These are phyloP conservation scores for Pogonocherus hispidulus DNA, from an alignment of 2,888 invertebrate genomes.

Conservation along the genomic window DNA sequence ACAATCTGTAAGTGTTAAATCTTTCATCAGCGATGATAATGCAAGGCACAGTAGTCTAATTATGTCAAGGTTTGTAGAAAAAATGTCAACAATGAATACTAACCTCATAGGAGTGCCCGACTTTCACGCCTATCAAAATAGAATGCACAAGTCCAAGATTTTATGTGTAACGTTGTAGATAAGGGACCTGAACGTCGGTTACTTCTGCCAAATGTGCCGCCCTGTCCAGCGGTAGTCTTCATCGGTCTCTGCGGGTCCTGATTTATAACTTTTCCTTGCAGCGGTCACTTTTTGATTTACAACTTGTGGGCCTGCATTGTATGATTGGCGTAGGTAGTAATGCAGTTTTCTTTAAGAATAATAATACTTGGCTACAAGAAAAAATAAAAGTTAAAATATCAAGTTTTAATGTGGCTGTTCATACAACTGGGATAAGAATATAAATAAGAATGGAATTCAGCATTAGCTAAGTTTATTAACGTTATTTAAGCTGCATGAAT, in stretches of 20 bases:
- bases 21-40: background rate
- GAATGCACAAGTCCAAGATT: slow-evolving; percentile 49
- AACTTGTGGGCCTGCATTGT: slow-evolving; percentile 34
- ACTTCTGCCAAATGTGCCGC: slow-evolving; percentile 58
- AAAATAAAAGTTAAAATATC: too few species aligned
- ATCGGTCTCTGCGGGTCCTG: slow-evolving; percentile 56
- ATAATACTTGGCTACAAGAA: too few species aligned
- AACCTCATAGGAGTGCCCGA: slow-evolving; percentile 50
- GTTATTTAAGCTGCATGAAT: too few species aligned
- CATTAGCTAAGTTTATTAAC: too few species aligned
- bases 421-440: too few species aligned
- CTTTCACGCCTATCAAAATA: slow-evolving; percentile 61
- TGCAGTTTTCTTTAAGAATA: background rate
- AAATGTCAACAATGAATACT: slow-evolving; percentile 36
- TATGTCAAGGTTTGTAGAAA: slow-evolving; percentile 33
- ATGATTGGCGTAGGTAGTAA: background rate
- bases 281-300: slow-evolving; percentile 60
- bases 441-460: too few species aligned
- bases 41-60: slow-evolving; percentile 22
- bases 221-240: slow-evolving; percentile 67
- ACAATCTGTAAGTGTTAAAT: too few species aligned
- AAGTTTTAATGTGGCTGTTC: too few species aligned
- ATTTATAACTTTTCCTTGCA: slow-evolving; percentile 60
- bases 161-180: slow-evolving; percentile 42
- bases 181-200: slow-evolving; percentile 39